Evolutionary conservation across 1,140 invertebrate species (phyloP).

Genomic region (Parapsyche elsis): DNA sequence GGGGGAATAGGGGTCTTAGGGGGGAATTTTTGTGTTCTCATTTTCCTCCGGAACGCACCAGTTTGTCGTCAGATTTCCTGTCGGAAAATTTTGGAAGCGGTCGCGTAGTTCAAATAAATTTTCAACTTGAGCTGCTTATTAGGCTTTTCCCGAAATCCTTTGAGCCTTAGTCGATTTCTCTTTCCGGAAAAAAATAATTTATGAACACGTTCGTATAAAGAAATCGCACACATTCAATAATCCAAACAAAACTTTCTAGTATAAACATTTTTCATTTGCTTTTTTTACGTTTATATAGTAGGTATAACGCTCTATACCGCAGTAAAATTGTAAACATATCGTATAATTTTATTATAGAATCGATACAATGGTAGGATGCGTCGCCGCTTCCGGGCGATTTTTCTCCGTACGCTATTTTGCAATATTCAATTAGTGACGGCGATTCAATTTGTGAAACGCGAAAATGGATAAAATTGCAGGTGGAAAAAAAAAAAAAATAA

Average conservation of each 20-base stretch:
- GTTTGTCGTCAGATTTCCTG: conserved; percentile 2
- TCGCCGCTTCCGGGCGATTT: not conserved
- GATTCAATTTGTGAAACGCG: conserved; percentile 13
- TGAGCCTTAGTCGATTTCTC: conserved; percentile 5
- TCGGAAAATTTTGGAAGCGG: conserved; percentile 31
- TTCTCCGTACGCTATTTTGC: not conserved
- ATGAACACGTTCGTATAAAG: not conserved
- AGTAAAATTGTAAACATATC: too few relatives aligned
- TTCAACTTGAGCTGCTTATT: conserved; percentile 50
- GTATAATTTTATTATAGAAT: too few relatives aligned
- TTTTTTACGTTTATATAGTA: not conserved
- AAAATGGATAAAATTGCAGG: conserved; percentile 1
- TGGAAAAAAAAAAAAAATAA: not conserved
- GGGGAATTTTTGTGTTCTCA: conserved; percentile 9
- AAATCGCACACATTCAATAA: not conserved
- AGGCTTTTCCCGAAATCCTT: conserved; percentile 44
- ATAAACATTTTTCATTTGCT: not conserved
- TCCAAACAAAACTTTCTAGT: not conserved
- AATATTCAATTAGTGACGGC: conserved; percentile 26
- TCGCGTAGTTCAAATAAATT: conserved; percentile 46
- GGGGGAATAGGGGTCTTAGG: not conserved
- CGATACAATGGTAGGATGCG: too few relatives aligned
- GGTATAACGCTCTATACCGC: too few relatives aligned
- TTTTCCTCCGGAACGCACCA: not conserved
- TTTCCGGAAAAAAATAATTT: not conserved